Conservation (phyloP, 2,888 invertebrate species). For the Macrosiphum euphorbiae region DNA sequence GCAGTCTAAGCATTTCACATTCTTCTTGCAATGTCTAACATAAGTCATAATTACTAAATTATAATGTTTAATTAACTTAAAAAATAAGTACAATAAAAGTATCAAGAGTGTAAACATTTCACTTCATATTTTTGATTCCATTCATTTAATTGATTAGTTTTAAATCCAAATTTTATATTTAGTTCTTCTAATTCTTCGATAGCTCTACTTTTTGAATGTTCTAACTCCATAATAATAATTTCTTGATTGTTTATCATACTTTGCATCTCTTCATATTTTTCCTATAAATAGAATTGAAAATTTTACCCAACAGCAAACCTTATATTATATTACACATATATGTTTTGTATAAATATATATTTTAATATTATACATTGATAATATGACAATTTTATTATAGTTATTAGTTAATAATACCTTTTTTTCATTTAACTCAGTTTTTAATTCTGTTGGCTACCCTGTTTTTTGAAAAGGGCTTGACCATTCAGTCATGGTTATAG, state of each 20-base stretch:
- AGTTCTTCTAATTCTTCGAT: conserved; percentile 46
- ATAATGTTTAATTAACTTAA: neutral
- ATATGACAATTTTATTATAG: no score
- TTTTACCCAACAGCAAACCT: neutral
- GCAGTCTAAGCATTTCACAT: conserved; percentile 66
- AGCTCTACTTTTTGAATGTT: conserved; percentile 27
- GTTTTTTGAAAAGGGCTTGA: no score
- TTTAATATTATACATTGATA: neutral
- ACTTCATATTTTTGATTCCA: conserved; percentile 61
- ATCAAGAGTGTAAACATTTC: neutral
- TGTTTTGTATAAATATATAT: no score
- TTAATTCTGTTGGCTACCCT: conserved; percentile 51
- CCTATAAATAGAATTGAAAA: conserved; percentile 21
- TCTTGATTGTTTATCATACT: conserved; percentile 44
- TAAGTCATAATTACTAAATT: neutral
- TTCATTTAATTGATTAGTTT: conserved; percentile 53
- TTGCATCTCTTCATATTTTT: conserved; percentile 49
- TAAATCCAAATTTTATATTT: conserved; percentile 30
- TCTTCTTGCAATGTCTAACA: conserved; percentile 67
- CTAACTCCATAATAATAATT: conserved; percentile 28
- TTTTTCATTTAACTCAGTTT: conserved; percentile 41
- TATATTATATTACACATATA: neutral
- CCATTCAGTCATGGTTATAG: no score
- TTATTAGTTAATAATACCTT: conserved; percentile 22
- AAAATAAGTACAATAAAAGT: neutral